Conservation (phyloP, 1,140 invertebrate genomes). For the Drosophila murphyi region DNA sequence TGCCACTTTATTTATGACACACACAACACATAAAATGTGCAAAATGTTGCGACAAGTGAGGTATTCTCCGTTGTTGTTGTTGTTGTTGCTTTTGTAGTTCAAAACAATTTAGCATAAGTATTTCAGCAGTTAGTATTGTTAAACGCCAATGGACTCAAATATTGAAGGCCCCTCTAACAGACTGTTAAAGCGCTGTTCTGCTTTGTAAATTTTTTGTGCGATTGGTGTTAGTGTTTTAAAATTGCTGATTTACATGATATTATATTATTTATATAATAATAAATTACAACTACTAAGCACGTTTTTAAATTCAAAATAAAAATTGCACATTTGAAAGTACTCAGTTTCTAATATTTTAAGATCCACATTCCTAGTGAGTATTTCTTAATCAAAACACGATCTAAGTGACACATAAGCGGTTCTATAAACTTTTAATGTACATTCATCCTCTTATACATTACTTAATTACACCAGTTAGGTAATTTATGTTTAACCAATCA, state of each 20-base stretch:
- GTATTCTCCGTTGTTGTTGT: conserved; percentile 5
- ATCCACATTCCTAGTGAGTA: neutral
- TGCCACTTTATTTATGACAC: conserved; percentile 69
- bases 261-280: too few species aligned
- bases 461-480: neutral
- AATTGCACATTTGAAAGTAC: neutral
- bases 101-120: conserved; percentile 58
- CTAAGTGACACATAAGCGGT: neutral
- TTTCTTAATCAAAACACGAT: neutral
- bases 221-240: neutral
- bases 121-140: conserved; percentile 28
- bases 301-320: neutral
- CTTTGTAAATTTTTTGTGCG: neutral
- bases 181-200: conserved; percentile 8
- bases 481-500: conserved; percentile 1
- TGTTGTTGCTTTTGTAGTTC: conserved; percentile 1
- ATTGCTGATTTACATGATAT: neutral
- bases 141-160: conserved; percentile 1
- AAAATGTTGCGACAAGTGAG: conserved; percentile 37
- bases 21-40: conserved; percentile 32
- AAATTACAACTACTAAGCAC: too few species aligned
- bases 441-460: neutral
- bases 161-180: conserved; percentile 5
- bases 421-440: neutral
- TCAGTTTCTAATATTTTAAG: neutral